phyloP scores from a whole-genome alignment of 1,140 invertebrate genomes.

The Cherax quadricarinatus region DNA sequence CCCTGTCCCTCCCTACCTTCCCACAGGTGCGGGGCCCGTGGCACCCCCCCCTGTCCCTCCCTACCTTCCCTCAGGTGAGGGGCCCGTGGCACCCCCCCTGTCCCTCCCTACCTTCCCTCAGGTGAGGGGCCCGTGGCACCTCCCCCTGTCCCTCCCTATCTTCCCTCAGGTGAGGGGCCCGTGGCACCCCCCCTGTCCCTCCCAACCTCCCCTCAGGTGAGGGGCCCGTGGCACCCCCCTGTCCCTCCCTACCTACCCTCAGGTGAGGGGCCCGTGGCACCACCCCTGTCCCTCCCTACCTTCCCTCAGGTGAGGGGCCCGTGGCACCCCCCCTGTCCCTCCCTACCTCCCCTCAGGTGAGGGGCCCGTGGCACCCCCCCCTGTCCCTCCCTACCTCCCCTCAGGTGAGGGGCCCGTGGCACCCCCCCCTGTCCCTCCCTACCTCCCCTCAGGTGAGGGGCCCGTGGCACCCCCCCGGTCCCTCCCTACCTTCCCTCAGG shows the following conservation, averaged over 20 bases:
- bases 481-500: neutral
- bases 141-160: neutral
- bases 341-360: neutral
- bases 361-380: neutral
- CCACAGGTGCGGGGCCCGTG: neutral
- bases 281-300: neutral
- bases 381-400: neutral
- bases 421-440: neutral
- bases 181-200: neutral
- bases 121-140: neutral
- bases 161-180: neutral
- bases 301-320: neutral
- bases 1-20: neutral
- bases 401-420: neutral
- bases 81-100: neutral
- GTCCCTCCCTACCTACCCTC: neutral
- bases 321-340: neutral
- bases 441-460: neutral
- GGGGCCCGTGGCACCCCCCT: neutral
- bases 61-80: neutral
- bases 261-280: neutral
- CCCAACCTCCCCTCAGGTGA: neutral
- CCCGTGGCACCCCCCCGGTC: neutral
- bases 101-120: neutral
- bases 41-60: neutral